phyloP scores from a whole-genome alignment of 2,888 invertebrate species.

The Phalera bucephala region DNA sequence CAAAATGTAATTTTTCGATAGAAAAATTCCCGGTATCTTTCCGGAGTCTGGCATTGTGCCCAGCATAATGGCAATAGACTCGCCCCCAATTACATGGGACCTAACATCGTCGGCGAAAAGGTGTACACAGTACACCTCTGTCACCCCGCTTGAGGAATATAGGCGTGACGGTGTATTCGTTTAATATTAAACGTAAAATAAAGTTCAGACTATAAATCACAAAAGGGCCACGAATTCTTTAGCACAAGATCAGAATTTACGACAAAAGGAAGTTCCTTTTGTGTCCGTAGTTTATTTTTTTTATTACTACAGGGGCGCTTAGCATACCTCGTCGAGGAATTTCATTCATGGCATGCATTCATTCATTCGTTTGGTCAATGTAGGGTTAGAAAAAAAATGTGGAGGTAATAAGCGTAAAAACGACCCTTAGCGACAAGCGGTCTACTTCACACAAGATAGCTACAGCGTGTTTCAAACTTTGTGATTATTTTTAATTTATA shows the following conservation, averaged over 20 bases:
- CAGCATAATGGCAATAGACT: no score
- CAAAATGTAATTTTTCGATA: no score
- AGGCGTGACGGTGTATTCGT: no score
- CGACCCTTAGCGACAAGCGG: slow-evolving; percentile 69
- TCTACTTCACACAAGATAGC: slow-evolving; percentile 53
- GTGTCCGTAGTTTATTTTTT: slow-evolving; percentile 44
- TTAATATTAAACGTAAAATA: slow-evolving; percentile 9
- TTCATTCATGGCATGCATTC: slow-evolving; percentile 67
- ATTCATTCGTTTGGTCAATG: slow-evolving; percentile 65
- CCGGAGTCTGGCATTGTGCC: no score
- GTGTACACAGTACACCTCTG: no score
- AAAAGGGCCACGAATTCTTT: slow-evolving; percentile 36
- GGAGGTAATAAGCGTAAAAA: slow-evolving; percentile 42
- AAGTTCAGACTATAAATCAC: slow-evolving; percentile 15
- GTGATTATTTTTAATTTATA: no score
- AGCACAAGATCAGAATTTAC: slow-evolving; percentile 44
- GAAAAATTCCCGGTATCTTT: no score
- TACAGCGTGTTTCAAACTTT: slow-evolving; percentile 53
- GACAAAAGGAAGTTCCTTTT: slow-evolving; percentile 59
- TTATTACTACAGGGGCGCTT: slow-evolving; percentile 65
- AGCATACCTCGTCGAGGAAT: slow-evolving; percentile 56
- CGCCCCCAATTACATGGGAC: no score
- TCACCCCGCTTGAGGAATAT: no score
- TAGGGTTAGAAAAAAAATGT: slow-evolving; percentile 51
- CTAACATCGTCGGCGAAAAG: no score